phyloP scores from a whole-genome alignment of 2,113 vertebrate species.

The Salvator merianae region DNA sequence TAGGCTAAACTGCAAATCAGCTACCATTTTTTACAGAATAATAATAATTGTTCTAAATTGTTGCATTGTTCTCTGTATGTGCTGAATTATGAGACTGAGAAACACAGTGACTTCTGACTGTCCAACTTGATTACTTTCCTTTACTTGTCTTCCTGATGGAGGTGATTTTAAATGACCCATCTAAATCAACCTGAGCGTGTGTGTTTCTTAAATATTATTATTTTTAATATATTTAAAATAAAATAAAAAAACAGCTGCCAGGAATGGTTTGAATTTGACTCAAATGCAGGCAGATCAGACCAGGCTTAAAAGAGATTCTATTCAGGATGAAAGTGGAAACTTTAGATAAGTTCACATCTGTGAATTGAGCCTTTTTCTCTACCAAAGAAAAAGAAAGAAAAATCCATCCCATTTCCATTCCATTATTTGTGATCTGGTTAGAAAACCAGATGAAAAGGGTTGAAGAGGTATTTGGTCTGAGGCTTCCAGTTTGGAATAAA shows the following conservation, averaged over 20 bases:
- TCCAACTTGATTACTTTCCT: slow-evolving; percentile 31
- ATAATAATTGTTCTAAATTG: too few species aligned
- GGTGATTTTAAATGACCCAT: slow-evolving; percentile 19
- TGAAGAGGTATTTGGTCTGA: slow-evolving; percentile 24
- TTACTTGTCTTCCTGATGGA: slow-evolving; percentile 25
- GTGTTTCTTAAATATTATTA: slow-evolving; percentile 2
- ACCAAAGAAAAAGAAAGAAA: neutral
- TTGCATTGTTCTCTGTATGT: too few species aligned
- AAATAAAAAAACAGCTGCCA: neutral
- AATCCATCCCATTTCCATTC: slow-evolving; percentile 23
- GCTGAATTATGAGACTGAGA: too few species aligned
- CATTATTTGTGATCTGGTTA: neutral
- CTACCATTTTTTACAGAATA: too few species aligned
- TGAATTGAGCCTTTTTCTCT: neutral
- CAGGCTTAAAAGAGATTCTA: slow-evolving; percentile 41
- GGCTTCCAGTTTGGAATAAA: neutral
- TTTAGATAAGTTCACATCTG: slow-evolving; percentile 29
- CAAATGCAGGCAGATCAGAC: neutral
- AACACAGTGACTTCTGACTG: too few species aligned
- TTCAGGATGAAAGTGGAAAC: slow-evolving; percentile 46
- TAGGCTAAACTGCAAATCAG: too few species aligned
- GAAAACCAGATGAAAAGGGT: neutral
- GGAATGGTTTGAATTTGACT: slow-evolving; percentile 47
- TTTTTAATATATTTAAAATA: neutral
- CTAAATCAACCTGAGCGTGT: slow-evolving; percentile 29